A percentile compares a stretch with the other conserved stretches of the same genome.
Evolutionary conservation across 2,888 invertebrate species (phyloP).

Genomic region (Apantesis nais): DNA sequence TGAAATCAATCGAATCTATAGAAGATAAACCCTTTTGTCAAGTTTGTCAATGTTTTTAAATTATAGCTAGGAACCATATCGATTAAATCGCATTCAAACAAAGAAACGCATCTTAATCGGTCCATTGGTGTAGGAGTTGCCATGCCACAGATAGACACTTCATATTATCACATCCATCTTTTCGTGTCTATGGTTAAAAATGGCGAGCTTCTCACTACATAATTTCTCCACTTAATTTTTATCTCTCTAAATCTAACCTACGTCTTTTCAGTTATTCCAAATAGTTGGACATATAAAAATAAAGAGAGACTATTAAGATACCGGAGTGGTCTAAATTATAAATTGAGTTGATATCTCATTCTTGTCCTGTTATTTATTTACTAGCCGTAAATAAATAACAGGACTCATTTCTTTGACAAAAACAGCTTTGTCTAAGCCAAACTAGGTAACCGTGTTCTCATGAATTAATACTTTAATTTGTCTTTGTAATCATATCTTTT

Average conservation of each 20-base stretch:
- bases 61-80: too few relatives aligned
- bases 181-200: neutral
- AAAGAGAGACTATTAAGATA: conserved; percentile 2
- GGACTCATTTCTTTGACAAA: conserved; percentile 25
- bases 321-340: conserved; percentile 9
- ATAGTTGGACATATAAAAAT: neutral
- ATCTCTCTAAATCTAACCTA: neutral
- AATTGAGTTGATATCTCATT: conserved; percentile 33
- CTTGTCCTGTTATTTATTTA: too few relatives aligned
- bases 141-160: too few relatives aligned
- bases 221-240: neutral
- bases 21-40: too few relatives aligned
- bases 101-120: too few relatives aligned
- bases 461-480: conserved; percentile 33
- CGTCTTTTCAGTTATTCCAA: neutral
- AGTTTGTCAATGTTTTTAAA: neutral
- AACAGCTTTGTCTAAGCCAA: conserved; percentile 23
- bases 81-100: too few relatives aligned
- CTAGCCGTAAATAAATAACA: conserved; percentile 17
- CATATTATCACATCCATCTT: too few relatives aligned
- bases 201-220: neutral
- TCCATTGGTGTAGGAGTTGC: too few relatives aligned
- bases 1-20: too few relatives aligned
- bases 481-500: conserved; percentile 40
- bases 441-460: conserved; percentile 47